phyloP scores from a whole-genome alignment of 1,140 invertebrate species.

The Leguminivora glycinivorella region DNA sequence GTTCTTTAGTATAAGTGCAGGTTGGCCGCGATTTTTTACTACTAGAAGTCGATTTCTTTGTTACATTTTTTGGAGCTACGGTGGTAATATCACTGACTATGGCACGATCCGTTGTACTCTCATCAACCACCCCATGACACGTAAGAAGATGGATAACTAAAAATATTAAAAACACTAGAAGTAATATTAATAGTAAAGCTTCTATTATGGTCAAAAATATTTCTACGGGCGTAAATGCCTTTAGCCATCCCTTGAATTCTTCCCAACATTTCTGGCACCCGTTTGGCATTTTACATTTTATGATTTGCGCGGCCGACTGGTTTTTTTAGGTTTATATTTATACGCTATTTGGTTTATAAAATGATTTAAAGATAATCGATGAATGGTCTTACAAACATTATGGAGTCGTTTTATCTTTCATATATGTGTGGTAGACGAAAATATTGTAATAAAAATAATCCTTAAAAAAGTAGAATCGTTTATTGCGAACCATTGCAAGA shows the following conservation, averaged over 20 bases:
- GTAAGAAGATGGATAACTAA: constrained; percentile 57
- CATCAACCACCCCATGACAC: constrained; percentile 34
- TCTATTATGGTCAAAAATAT: constrained; percentile 46
- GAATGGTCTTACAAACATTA: background rate
- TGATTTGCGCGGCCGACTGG: background rate
- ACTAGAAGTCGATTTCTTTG: background rate
- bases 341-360: background rate
- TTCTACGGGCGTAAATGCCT: constrained; percentile 61
- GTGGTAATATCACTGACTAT: background rate
- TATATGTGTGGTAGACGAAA: too few relatives aligned
- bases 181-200: constrained; percentile 47
- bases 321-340: background rate
- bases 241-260: constrained; percentile 61
- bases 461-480: too few relatives aligned
- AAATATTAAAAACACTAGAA: constrained; percentile 55
- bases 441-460: too few relatives aligned
- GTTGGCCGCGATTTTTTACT: background rate
- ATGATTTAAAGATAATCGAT: background rate
- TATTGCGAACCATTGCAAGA: too few relatives aligned
- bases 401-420: too few relatives aligned
- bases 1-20: constrained; percentile 1
- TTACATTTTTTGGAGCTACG: background rate
- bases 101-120: background rate
- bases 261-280: constrained; percentile 57
- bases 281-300: constrained; percentile 33